A percentile compares a stretch with the other conserved stretches of the same genome.
phyloP scores from a whole-genome alignment of 64 coral and sea anemone species.

The Dendrophyllia cribrosa region DNA sequence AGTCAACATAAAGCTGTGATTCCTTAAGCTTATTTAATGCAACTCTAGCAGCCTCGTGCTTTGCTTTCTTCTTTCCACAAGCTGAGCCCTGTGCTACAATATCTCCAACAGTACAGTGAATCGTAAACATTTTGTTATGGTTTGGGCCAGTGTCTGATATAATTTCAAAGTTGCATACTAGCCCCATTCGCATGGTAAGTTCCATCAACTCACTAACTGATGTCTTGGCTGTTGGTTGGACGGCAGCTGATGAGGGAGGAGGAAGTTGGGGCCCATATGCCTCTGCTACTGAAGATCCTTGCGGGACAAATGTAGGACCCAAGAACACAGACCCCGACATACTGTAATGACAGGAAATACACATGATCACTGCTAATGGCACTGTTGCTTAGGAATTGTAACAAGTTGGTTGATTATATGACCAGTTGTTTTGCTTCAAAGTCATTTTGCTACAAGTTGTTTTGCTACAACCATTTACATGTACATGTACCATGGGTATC shows the following conservation, averaged over 20 bases:
- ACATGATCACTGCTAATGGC: not conserved
- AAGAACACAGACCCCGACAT: slow-evolving; percentile 16
- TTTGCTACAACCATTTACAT: too few relatives aligned
- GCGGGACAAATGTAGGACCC: slow-evolving; percentile 24
- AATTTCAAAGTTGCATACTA: slow-evolving; percentile 70
- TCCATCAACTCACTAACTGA: slow-evolving; percentile 84
- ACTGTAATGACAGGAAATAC: not conserved
- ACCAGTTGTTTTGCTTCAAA: too few relatives aligned
- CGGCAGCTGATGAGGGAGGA: slow-evolving; percentile 1
- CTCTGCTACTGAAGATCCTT: slow-evolving; percentile 23
- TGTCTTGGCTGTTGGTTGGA: slow-evolving; percentile 43
- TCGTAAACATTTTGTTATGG: slow-evolving; percentile 68
- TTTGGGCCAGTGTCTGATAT: slow-evolving; percentile 66
- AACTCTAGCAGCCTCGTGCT: slow-evolving; percentile 75
- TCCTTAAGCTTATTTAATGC: slow-evolving; percentile 83
- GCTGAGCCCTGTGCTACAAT: slow-evolving; percentile 62
- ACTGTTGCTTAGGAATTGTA: too few relatives aligned
- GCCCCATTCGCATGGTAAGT: slow-evolving; percentile 73
- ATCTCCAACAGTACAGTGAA: slow-evolving; percentile 70
- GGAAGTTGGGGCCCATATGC: slow-evolving; percentile 72
- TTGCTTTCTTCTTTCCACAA: slow-evolving; percentile 79
- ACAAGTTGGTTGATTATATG: too few relatives aligned
- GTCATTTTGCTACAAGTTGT: too few relatives aligned
- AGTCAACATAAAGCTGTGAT: slow-evolving; percentile 71
- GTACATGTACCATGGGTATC: too few relatives aligned